A percentile compares a stretch with the other conserved stretches of the same genome.
Conservation (phyloP, 1,140 invertebrate species). For the Zelostemma sp. region DNA sequence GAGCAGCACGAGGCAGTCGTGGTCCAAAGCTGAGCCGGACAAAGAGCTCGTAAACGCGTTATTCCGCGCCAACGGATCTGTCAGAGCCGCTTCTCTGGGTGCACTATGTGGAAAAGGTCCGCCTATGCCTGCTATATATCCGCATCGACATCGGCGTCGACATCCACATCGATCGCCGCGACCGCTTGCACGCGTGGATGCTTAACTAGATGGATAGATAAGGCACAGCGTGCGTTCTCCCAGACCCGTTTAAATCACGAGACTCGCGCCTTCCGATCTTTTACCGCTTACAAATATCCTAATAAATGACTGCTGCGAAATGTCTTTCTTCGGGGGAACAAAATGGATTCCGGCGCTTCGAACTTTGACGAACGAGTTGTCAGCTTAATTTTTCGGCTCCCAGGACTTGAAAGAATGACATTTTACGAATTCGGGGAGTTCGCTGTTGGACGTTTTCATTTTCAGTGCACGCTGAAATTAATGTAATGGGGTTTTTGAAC, state of each 20-base stretch:
- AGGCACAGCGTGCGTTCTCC: conserved; percentile 10
- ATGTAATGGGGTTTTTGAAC: too few species aligned
- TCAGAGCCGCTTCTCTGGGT: conserved; percentile 66
- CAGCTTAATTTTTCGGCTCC: too few species aligned
- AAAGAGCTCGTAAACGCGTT: conserved; percentile 71
- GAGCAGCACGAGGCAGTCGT: conserved; percentile 56
- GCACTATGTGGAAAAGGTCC: conserved; percentile 60
- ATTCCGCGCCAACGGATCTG: conserved; percentile 71
- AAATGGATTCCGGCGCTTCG: too few species aligned
- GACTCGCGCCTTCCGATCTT: neutral
- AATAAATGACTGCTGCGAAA: too few species aligned
- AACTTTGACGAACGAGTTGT: too few species aligned
- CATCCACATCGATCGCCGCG: conserved; percentile 47
- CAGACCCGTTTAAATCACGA: neutral
- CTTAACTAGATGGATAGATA: conserved; percentile 44
- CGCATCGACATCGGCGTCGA: conserved; percentile 45
- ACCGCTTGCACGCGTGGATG: conserved; percentile 24
- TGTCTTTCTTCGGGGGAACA: too few species aligned
- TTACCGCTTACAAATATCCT: neutral
- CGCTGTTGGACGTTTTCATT: too few species aligned
- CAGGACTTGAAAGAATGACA: too few species aligned
- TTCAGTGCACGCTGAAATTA: too few species aligned
- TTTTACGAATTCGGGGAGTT: too few species aligned
- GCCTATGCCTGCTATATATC: conserved; percentile 45
- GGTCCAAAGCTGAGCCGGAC: conserved; percentile 66